Evolutionary conservation across 2,797 vertebrate genomes (phyloP), one percentile per base, ranked within the genome.

Genomic region (Alauda arvensis): DNA sequence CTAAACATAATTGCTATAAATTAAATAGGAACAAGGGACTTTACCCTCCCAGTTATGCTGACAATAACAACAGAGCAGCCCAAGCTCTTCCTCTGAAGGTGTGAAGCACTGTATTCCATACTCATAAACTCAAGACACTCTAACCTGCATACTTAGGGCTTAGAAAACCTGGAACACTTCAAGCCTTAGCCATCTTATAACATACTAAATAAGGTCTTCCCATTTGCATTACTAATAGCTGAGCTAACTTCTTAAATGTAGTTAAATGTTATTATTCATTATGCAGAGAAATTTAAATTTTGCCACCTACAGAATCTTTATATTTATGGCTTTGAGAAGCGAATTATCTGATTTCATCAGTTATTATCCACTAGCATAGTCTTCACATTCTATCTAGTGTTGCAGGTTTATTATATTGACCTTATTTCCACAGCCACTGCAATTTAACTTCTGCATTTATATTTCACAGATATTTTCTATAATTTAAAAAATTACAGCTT

Each of bases 381-480:
- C 79, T 90, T 88, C 70, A 87, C 56, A 60, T 83, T 85, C 82
- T 72, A 53, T 85, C 66, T 78, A 80, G 28, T n/a, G 31, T 57
- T 91, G 33, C 77, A 78, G 52, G 69, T 94, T 94, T 94, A 94
- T 91, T 88, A 94, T 85, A 90, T 83, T 90, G 88, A 91, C 88
- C 66, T 92, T 56, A 87, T 94, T 95, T 92, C 77, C 43, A 85
- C 82, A 57, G 67, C 56, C 91, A 89, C 67, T 91, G 56, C 59
- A 88, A 90, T 94, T 94, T 90, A 87, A 91, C 69, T 92, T 94
- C 84, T 40, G 31, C 85, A 87, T 94, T 93, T 92, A 56, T 93
- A 90, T 91, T 94, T 94, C 90, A 90, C 67, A 85, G 70, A 76
- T 93, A 94, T 93, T 95, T 94, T 92, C 29, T 88, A 42, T 81